These are phyloP conservation scores for Zosterops lateralis DNA, from an alignment of 2,113 vertebrate genomes.

Conservation along the genomic window DNA sequence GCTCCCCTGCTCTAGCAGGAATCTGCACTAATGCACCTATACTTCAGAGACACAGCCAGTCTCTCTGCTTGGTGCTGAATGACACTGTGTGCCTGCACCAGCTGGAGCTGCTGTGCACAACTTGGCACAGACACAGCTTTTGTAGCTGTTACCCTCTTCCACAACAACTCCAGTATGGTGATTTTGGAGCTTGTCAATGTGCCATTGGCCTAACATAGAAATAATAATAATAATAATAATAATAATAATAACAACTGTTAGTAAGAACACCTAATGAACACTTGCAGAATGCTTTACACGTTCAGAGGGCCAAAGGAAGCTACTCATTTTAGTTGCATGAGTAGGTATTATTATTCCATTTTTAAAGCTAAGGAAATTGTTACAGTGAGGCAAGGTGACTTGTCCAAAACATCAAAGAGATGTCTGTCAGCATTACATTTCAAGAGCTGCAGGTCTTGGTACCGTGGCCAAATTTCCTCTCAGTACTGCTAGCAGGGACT, in stretches of 20 bases:
- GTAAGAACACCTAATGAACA: neutral
- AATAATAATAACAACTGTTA: neutral
- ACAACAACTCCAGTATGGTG: neutral
- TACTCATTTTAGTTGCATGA: neutral
- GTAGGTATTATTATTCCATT: neutral
- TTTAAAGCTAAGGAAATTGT: slow-evolving; percentile 15
- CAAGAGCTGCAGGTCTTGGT: neutral
- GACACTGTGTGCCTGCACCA: neutral
- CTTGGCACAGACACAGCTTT: neutral
- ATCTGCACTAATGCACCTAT: neutral
- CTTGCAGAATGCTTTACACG: neutral
- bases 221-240: neutral
- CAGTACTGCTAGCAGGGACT: neutral
- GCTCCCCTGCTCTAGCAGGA: neutral
- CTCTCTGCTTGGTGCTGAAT: neutral
- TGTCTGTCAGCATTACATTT: neutral
- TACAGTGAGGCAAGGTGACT: neutral
- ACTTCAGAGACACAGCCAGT: neutral
- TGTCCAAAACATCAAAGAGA: slow-evolving; percentile 36
- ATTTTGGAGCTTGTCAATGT: neutral
- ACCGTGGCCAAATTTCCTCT: neutral
- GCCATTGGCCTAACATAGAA: neutral
- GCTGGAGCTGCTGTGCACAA: neutral
- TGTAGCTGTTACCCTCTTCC: neutral
- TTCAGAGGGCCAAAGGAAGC: slow-evolving; percentile 2